phyloP scores from a whole-genome alignment of 2,888 invertebrate species.

The Corythucha ciliata region DNA sequence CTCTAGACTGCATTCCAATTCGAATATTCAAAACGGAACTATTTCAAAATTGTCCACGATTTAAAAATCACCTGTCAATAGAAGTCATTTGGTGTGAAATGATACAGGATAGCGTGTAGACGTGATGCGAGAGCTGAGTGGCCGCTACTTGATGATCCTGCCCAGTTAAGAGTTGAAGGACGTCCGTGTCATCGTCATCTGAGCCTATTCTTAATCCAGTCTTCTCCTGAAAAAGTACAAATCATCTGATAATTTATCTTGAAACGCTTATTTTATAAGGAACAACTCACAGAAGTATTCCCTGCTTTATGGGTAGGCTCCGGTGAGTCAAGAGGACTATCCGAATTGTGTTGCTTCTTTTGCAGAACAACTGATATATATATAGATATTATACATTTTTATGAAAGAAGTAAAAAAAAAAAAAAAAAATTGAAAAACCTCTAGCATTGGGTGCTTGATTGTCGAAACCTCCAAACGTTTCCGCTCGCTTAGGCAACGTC shows the following conservation, averaged over 20 bases:
- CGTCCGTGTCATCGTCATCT: slow-evolving; percentile 37
- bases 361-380: slow-evolving; percentile 2
- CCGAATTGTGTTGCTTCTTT: slow-evolving; percentile 18
- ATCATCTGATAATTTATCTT: no score
- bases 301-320: slow-evolving; percentile 5
- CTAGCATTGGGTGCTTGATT: slow-evolving; percentile 35
- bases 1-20: slow-evolving; percentile 50
- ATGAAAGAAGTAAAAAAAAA: background rate
- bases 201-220: slow-evolving; percentile 17
- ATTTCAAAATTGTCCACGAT: slow-evolving; percentile 5
- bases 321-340: slow-evolving; percentile 13
- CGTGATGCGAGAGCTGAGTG: slow-evolving; percentile 72
- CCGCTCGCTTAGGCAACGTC: slow-evolving; percentile 81
- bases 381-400: background rate
- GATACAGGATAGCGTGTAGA: slow-evolving; percentile 77
- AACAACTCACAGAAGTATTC: no score
- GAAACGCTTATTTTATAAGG: no score
- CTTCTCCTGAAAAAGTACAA: slow-evolving; percentile 10
- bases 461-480: slow-evolving; percentile 95
- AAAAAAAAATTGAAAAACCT: slow-evolving; percentile 17
- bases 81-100: slow-evolving; percentile 84
- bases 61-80: slow-evolving; percentile 55
- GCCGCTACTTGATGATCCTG: slow-evolving; percentile 63
- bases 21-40: no score
- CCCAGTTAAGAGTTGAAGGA: slow-evolving; percentile 45